A percentile compares a stretch with the other conserved stretches of the same genome.
These are phyloP conservation scores for Dryoscopus gambensis DNA, from an alignment of 2,113 vertebrate species.

Conservation along the genomic window DNA sequence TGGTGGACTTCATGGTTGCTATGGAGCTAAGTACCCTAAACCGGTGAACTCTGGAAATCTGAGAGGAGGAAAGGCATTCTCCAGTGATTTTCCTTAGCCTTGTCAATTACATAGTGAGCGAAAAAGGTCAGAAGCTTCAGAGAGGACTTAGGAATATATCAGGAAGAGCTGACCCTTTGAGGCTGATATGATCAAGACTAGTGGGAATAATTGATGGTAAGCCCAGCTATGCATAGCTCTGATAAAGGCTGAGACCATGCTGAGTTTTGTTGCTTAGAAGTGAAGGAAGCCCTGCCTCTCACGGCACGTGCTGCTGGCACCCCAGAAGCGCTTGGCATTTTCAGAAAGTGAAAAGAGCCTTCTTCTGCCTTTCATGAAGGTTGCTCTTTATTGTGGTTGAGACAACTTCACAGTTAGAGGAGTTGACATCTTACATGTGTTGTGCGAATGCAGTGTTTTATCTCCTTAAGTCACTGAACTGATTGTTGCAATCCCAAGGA, in stretches of 20 bases:
- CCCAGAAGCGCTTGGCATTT: not conserved
- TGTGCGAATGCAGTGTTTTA: slow-evolving; percentile 6
- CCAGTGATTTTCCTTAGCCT: not conserved
- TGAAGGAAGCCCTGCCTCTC: not conserved
- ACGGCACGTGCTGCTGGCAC: not conserved
- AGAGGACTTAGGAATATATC: not conserved
- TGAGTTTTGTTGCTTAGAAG: not conserved
- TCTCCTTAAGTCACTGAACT: not conserved
- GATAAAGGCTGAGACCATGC: not conserved
- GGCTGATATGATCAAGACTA: not conserved
- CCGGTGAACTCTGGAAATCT: not conserved
- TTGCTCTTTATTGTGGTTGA: slow-evolving; percentile 25
- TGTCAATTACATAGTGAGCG: not conserved
- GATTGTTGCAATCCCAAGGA: not conserved
- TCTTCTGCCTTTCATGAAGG: slow-evolving; percentile 7
- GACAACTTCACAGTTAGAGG: slow-evolving; percentile 8
- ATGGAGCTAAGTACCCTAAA: not conserved
- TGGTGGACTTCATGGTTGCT: not conserved
- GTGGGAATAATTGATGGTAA: not conserved
- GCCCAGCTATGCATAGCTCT: not conserved
- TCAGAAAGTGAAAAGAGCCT: slow-evolving; percentile 24
- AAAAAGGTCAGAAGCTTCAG: not conserved
- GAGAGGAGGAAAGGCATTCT: slow-evolving; percentile 7
- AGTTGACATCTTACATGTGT: slow-evolving; percentile 26
- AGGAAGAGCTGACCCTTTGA: not conserved